A percentile compares a stretch with the other conserved stretches of the same genome.
Evolutionary conservation across 2,797 vertebrate species (phyloP).

Genomic region (Rachycentron canadum): DNA sequence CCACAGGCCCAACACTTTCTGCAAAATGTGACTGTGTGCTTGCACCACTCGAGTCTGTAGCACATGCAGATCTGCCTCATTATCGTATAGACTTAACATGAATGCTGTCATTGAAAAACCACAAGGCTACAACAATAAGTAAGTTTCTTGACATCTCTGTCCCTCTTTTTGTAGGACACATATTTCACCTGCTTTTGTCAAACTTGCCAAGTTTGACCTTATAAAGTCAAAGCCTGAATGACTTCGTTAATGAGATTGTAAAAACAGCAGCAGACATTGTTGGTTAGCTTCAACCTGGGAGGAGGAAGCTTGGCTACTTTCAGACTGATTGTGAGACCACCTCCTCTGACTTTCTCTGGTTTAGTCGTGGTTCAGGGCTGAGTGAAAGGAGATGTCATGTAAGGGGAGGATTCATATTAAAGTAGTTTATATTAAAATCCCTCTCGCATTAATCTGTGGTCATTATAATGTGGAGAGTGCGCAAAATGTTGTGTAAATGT

Average conservation of each 20-base stretch:
- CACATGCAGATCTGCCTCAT: neutral
- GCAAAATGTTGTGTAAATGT: neutral
- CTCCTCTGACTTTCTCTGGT: conserved; percentile 48
- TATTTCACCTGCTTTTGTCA: conserved; percentile 17
- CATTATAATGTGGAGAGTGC: neutral
- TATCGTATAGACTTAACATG: neutral
- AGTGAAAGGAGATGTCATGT: conserved; percentile 5
- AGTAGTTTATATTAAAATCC: neutral
- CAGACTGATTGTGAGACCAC: conserved; percentile 34
- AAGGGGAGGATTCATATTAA: conserved; percentile 6
- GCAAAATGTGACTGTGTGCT: conserved; percentile 4
- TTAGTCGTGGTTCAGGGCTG: conserved; percentile 34
- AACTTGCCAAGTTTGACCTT: conserved; percentile 39
- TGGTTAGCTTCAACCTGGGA: conserved; percentile 42
- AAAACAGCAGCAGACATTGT: conserved; percentile 38
- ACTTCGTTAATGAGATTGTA: conserved; percentile 55
- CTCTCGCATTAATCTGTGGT: conserved; percentile 18
- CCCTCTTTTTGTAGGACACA: neutral
- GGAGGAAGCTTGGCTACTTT: conserved; percentile 9
- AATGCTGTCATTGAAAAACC: conserved; percentile 25
- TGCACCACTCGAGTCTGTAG: neutral
- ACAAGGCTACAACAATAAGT: neutral
- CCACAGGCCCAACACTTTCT: no score
- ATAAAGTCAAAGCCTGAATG: conserved; percentile 38
- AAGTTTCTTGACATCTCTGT: neutral